phyloP scores from a whole-genome alignment of 2,797 vertebrate genomes.

The Acanthurus tractus region DNA sequence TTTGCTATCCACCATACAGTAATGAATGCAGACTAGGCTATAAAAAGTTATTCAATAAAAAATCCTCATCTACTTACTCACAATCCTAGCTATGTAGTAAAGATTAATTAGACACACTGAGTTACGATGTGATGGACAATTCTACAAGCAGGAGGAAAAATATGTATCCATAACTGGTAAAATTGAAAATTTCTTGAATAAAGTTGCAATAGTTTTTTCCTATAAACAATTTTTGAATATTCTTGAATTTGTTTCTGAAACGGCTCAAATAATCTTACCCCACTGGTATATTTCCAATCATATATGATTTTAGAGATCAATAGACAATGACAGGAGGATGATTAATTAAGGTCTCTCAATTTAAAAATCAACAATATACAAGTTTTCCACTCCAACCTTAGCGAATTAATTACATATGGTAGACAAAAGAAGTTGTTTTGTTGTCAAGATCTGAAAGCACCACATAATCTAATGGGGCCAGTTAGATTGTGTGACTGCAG shows the following conservation, averaged over 20 bases:
- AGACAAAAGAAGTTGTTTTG: background rate
- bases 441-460: background rate
- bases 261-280: background rate
- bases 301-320: slow-evolving; percentile 3
- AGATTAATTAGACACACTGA: slow-evolving; percentile 19
- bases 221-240: too few species aligned
- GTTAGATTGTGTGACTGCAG: background rate
- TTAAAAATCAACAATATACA: slow-evolving; percentile 9
- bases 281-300: background rate
- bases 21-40: background rate
- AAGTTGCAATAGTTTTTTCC: too few species aligned
- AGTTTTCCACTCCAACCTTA: background rate
- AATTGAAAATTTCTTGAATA: background rate
- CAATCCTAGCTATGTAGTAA: background rate
- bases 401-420: background rate
- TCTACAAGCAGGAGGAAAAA: too few species aligned
- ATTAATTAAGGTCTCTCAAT: background rate
- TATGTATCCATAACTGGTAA: too few species aligned
- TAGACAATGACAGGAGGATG: background rate
- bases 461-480: background rate
- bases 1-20: slow-evolving; percentile 3
- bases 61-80: background rate
- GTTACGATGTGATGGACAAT: slow-evolving; percentile 15
- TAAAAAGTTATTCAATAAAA: slow-evolving; percentile 13
- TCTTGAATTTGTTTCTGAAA: background rate